Conservation (phyloP, 2,797 vertebrate genomes). For the Spinus olivaceus region DNA sequence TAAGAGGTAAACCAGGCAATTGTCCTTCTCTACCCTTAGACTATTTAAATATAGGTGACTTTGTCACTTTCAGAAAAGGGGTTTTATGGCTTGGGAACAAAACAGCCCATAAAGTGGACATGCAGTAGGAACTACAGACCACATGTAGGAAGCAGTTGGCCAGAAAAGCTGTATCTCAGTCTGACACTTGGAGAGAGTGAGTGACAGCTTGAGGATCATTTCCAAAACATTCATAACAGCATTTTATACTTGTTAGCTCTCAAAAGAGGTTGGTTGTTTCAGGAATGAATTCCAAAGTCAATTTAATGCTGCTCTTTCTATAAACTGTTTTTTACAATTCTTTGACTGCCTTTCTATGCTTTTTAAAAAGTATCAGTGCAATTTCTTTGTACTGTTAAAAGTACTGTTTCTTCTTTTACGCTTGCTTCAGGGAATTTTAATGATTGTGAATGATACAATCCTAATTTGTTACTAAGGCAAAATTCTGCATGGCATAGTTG, state of each 20-base stretch:
- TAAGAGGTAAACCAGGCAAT: not conserved
- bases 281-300: not conserved
- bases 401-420: not conserved
- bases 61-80: not conserved
- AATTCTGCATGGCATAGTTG: not conserved
- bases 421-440: not conserved
- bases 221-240: not conserved
- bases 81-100: not conserved
- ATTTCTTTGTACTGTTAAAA: not conserved
- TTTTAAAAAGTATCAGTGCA: not conserved
- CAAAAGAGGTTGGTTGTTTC: not conserved
- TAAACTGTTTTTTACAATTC: not conserved
- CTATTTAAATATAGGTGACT: not conserved
- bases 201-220: not conserved
- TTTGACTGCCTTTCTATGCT: not conserved
- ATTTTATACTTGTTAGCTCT: not conserved
- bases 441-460: not conserved
- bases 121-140: not conserved
- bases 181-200: not conserved
- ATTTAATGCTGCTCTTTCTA: not conserved
- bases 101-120: not conserved
- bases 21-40: not conserved
- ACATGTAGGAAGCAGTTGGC: not conserved
- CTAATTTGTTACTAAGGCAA: not conserved
- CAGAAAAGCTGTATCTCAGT: not conserved